Evolutionary conservation across 1,140 invertebrate genomes (phyloP).

Genomic region (Brachionus koreanus): DNA sequence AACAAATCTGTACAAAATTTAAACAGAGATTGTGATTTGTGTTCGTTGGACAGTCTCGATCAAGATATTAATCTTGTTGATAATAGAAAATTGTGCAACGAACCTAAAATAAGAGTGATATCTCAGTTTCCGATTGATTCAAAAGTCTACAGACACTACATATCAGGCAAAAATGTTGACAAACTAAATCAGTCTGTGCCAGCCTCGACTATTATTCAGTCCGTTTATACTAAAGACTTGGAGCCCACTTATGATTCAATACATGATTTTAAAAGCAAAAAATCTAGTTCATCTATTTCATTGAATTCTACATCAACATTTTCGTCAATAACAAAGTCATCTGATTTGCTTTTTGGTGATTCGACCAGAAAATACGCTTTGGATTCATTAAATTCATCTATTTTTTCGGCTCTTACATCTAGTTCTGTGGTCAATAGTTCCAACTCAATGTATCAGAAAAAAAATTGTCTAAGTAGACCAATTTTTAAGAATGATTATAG

Average conservation of each 20-base stretch:
- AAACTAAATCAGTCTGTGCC: slow-evolving; percentile 1
- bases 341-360: background rate
- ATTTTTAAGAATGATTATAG: slow-evolving; percentile 28
- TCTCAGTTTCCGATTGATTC: slow-evolving; percentile 35
- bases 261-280: slow-evolving; percentile 18
- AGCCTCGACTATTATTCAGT: background rate
- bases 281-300: background rate
- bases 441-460: background rate
- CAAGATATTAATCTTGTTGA: slow-evolving; percentile 2
- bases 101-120: slow-evolving; percentile 4
- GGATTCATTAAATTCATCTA: slow-evolving; percentile 17
- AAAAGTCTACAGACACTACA: slow-evolving; percentile 40
- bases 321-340: slow-evolving; percentile 18
- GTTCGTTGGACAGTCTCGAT: background rate
- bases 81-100: background rate
- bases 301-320: slow-evolving; percentile 7
- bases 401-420: slow-evolving; percentile 17
- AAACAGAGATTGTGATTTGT: background rate
- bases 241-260: slow-evolving; percentile 31
- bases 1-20: slow-evolving; percentile 12
- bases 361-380: background rate
- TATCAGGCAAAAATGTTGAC: slow-evolving; percentile 30
- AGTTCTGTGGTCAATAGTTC: background rate
- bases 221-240: background rate
- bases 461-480: background rate